Evolutionary conservation across 2,113 vertebrate genomes (phyloP).

Genomic region (Hippocampus abdominalis): DNA sequence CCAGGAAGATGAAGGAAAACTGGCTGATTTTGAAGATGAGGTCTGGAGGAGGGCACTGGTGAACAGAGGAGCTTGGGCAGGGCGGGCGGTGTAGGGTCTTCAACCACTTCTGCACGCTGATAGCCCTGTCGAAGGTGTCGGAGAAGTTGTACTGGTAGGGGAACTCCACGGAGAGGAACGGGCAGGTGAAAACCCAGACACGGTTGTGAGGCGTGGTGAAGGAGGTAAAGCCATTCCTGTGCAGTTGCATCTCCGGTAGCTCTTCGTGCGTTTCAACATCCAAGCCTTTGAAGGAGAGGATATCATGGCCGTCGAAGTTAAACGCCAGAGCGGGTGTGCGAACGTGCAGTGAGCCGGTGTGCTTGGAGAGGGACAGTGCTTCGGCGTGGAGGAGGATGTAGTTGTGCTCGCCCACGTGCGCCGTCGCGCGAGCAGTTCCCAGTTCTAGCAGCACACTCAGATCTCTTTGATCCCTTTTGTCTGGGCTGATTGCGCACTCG

Average conservation of each 20-base stretch:
- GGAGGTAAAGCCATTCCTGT: conserved; percentile 79
- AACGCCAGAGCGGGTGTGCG: conserved; percentile 77
- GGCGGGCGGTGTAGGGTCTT: conserved; percentile 79
- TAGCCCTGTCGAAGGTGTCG: conserved; percentile 83
- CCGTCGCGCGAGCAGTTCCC: conserved; percentile 75
- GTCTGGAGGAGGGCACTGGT: conserved; percentile 75
- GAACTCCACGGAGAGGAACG: conserved; percentile 82
- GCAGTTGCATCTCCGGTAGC: conserved; percentile 79
- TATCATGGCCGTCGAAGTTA: conserved; percentile 88
- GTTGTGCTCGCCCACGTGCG: conserved; percentile 80
- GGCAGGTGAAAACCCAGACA: conserved; percentile 82
- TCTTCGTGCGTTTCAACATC: conserved; percentile 79
- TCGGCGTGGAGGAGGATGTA: conserved; percentile 80
- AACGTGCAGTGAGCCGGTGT: conserved; percentile 68
- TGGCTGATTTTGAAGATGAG: conserved; percentile 83
- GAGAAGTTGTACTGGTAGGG: conserved; percentile 96
- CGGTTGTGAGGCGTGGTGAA: conserved; percentile 79
- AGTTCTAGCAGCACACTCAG: conserved; percentile 79
- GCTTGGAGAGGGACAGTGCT: conserved; percentile 72
- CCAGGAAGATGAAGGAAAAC: conserved; percentile 93
- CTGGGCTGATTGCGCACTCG: neutral
- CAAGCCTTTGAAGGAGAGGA: conserved; percentile 81
- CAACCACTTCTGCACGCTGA: conserved; percentile 93
- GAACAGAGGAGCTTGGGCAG: neutral
- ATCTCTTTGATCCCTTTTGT: conserved; percentile 12